Conservation (phyloP, 2,113 vertebrate genomes). For the Anguilla rostrata region DNA sequence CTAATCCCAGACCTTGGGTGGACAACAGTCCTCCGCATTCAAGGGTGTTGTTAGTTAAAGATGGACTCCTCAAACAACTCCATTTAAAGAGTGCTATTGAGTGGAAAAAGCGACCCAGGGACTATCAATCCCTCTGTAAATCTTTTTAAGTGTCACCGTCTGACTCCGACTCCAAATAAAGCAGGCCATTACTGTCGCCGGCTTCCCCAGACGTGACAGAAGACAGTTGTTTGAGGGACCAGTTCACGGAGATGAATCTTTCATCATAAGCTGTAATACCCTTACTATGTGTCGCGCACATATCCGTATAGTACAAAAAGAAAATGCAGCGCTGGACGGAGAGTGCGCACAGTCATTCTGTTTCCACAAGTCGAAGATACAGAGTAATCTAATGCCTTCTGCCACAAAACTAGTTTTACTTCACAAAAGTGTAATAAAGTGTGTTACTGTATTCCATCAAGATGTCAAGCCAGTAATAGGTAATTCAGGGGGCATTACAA, state of each 20-base stretch:
- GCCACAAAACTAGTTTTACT: background rate
- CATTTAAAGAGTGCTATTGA: background rate
- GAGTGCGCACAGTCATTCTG: background rate
- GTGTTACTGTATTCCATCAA: slow-evolving; percentile 8
- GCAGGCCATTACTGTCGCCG: background rate
- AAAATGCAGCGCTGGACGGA: background rate
- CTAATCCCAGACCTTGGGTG: background rate
- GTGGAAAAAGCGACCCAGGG: background rate
- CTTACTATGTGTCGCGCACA: background rate
- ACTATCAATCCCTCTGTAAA: background rate
- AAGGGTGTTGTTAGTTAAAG: background rate
- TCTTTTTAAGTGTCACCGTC: slow-evolving; percentile 1
- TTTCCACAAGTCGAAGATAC: background rate
- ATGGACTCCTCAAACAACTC: background rate
- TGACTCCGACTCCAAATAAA: slow-evolving; percentile 11
- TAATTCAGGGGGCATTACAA: background rate
- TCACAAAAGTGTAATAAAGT: background rate
- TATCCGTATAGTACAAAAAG: background rate
- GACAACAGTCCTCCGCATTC: background rate
- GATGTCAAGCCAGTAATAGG: background rate
- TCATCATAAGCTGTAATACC: background rate
- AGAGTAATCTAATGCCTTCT: background rate
- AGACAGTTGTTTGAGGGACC: background rate
- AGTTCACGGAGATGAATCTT: slow-evolving; percentile 16
- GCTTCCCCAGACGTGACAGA: background rate